Evolutionary conservation across 2,888 invertebrate species (phyloP).

Genomic region (Drosophila affinis): DNA sequence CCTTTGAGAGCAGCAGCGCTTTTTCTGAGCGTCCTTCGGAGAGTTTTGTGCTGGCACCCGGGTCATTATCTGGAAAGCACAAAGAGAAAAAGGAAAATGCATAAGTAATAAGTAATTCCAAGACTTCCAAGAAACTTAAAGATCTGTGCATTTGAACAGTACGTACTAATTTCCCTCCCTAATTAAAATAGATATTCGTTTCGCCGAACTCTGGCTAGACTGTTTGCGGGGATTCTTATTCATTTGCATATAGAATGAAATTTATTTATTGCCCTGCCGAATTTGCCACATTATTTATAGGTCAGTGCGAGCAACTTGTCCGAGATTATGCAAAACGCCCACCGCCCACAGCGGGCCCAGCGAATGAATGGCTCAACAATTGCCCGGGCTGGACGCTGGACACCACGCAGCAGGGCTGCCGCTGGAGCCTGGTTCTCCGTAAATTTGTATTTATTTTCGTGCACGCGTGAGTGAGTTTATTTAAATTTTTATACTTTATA

Average conservation of each 20-base stretch:
- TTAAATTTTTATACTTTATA: slow-evolving; percentile 53
- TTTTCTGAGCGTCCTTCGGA: background rate
- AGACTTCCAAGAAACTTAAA: background rate
- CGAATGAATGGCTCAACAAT: slow-evolving; percentile 61
- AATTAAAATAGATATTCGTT: slow-evolving; percentile 41
- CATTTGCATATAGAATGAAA: slow-evolving; percentile 69
- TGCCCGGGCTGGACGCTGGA: slow-evolving; percentile 24
- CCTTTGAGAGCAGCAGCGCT: slow-evolving; percentile 28
- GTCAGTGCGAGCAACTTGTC: slow-evolving; percentile 48
- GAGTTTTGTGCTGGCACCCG: background rate
- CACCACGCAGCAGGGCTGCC: slow-evolving; percentile 9
- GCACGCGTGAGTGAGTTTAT: slow-evolving; percentile 56
- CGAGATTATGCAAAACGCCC: slow-evolving; percentile 61
- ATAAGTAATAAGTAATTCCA: slow-evolving; percentile 11
- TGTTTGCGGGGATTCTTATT: slow-evolving; percentile 32
- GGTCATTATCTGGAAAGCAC: background rate
- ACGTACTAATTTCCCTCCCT: slow-evolving; percentile 11
- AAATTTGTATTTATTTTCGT: slow-evolving; percentile 59
- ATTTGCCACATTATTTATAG: slow-evolving; percentile 73
- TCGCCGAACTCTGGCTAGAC: slow-evolving; percentile 11
- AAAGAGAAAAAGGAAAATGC: slow-evolving; percentile 14
- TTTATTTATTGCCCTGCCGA: slow-evolving; percentile 70
- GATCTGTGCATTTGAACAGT: background rate
- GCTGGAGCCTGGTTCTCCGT: slow-evolving; percentile 12
- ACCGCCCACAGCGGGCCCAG: slow-evolving; percentile 16